Conservation (phyloP, 2,113 vertebrate species). For the Monarcha castaneiventris region DNA sequence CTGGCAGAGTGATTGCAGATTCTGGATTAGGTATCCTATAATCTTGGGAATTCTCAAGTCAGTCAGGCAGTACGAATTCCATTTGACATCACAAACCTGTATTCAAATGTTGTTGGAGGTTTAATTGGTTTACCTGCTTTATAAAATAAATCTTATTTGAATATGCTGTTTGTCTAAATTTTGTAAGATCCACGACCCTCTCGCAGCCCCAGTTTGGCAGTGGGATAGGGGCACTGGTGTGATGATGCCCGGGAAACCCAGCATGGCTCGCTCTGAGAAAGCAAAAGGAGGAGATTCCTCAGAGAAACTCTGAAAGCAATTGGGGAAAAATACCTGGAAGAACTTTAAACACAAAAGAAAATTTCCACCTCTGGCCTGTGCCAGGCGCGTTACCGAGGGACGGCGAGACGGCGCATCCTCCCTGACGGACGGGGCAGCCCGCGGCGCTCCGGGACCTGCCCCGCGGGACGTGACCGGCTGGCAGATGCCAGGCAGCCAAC, state of each 20-base stretch:
- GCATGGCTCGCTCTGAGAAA: accelerated
- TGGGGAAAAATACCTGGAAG: neutral
- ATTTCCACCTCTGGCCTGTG: no score
- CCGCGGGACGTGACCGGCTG: neutral
- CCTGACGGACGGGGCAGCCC: accelerated
- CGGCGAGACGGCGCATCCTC: accelerated
- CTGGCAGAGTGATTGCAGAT: neutral
- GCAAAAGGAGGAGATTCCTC: neutral
- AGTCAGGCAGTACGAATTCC: neutral
- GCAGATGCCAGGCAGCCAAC: neutral
- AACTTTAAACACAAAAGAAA: neutral
- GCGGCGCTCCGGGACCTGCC: neutral
- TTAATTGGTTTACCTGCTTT: neutral
- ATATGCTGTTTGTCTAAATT: neutral
- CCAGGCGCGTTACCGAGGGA: accelerated
- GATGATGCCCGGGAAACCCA: neutral
- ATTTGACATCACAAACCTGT: neutral
- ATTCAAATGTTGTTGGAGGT: neutral
- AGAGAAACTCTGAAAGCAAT: neutral
- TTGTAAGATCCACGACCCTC: accelerated
- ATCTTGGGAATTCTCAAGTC: neutral
- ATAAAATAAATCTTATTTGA: neutral
- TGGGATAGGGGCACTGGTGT: neutral
- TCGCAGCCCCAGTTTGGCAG: neutral
- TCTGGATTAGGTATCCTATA: neutral